These are phyloP conservation scores for Amphimallon solstitiale DNA, from an alignment of 2,888 invertebrate species.

Conservation along the genomic window DNA sequence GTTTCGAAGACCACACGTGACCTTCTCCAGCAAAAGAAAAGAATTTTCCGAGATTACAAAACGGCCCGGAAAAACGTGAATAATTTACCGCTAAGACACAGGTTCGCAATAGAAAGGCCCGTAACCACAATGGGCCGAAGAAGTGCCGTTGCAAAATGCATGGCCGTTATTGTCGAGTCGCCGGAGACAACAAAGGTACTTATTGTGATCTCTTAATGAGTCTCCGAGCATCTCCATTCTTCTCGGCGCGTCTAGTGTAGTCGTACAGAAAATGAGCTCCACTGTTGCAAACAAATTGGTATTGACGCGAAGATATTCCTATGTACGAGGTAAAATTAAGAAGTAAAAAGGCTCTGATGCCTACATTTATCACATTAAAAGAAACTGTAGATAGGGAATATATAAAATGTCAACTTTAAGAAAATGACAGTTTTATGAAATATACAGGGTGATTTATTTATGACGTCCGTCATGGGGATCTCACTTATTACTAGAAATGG, in stretches of 20 bases:
- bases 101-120: constrained; percentile 7
- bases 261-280: constrained; percentile 46
- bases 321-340: constrained; percentile 2
- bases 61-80: constrained; percentile 27
- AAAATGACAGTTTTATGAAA: no score
- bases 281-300: constrained; percentile 46
- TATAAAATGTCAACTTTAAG: no score
- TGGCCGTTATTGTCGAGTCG: constrained; percentile 56
- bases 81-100: constrained; percentile 24
- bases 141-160: constrained; percentile 58
- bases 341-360: background rate
- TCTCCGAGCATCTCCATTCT: constrained; percentile 56
- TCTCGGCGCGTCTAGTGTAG: constrained; percentile 38
- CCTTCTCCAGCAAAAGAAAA: constrained; percentile 9
- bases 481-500: no score
- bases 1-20: background rate
- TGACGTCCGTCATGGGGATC: no score
- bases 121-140: constrained; percentile 51
- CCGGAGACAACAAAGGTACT: constrained; percentile 57
- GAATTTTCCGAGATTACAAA: constrained; percentile 24
- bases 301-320: constrained; percentile 41
- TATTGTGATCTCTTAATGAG: constrained; percentile 61
- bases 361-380: no score
- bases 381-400: no score
- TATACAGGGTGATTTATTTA: no score